Base-by-base conservation (phyloP, 2,797 vertebrate genomes). In the Muraenolepis orangiensis region DNA sequence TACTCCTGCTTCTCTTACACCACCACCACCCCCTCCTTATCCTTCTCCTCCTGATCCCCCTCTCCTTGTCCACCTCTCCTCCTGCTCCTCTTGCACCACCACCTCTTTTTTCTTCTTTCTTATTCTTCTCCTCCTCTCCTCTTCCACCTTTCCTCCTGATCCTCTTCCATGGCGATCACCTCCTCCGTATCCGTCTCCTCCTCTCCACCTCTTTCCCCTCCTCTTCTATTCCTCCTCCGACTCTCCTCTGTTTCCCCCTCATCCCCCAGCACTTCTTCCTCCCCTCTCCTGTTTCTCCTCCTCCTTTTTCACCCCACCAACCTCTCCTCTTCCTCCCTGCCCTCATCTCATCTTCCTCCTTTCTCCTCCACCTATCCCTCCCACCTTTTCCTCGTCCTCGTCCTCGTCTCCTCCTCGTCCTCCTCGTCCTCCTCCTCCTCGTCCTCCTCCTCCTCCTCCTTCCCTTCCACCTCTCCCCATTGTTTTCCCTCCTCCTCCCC, bases 311-410 rank as follows among this genome's bases (percentile, higher is more conserved):
- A 31, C 66, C 68, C 4, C 42, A 23, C 70, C 69, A 73, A 67
- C 51, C 16, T 11, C 12, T 46, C 42, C 42, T 74, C 46, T 3
- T 5, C 42, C 12, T 42, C 30, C 70, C 38, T 74, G 30, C 70
- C 72, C 81, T 81, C 83, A 87, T 82, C 66, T 14, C 74, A 68
- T 76, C 14, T 42, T 16, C 16, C 38, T 14, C 16, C 38, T 13
- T 14, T 42, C 38, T 42, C 38, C 40, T 42, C 12, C 40, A 42
- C 0, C 84, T 87, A 70, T 77, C 30, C 69, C 66, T 78, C 78
- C 38, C 32, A 8, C 66, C 61, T 69, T 20, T 3, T 72, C 32
- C 75, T 69, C 68, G 74, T 51, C 18, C 18, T 16, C 46, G 1
- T 51, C 16, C 46, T 51, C 46, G 3, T 42, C 40, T 42, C 40